Percentiles rank a stretch among this genome's conserved stretches.
These are phyloP conservation scores for Isoperla grammatica DNA, from an alignment of 2,888 invertebrate genomes.

Conservation along the genomic window DNA sequence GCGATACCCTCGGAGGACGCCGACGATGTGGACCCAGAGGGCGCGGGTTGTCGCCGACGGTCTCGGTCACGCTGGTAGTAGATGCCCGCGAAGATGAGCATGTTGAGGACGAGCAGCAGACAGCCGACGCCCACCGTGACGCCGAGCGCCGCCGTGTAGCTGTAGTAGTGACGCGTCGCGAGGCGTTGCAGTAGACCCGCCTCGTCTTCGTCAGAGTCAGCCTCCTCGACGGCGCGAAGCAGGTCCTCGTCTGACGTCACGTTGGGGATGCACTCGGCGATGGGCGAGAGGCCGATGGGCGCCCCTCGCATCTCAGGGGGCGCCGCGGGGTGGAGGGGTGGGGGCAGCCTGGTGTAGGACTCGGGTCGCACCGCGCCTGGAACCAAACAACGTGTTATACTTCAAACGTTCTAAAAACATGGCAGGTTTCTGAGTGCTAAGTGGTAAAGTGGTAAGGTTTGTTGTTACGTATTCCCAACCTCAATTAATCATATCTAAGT, in stretches of 20 bases:
- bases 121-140: constrained; percentile 72
- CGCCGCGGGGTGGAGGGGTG: constrained; percentile 40
- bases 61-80: constrained; percentile 62
- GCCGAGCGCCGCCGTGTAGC: constrained; percentile 67
- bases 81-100: constrained; percentile 71
- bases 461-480: no score
- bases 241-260: constrained; percentile 30
- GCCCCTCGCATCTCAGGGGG: constrained; percentile 29
- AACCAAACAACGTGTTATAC: constrained; percentile 31
- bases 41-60: constrained; percentile 38
- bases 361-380: constrained; percentile 47
- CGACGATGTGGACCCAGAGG: constrained; percentile 35
- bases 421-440: no score
- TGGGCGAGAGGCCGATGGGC: constrained; percentile 21
- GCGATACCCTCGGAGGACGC: constrained; percentile 43
- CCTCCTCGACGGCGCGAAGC: constrained; percentile 37
- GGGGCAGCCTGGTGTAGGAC: constrained; percentile 46
- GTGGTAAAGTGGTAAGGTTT: no score
- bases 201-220: constrained; percentile 45
- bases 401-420: no score
- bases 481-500: no score
- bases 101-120: constrained; percentile 62
- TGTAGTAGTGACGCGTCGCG: constrained; percentile 49
- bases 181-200: constrained; percentile 50
- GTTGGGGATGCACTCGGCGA: constrained; percentile 32